Evolutionary conservation across 2,113 vertebrate genomes (phyloP).

Genomic region (Furnarius figulus): DNA sequence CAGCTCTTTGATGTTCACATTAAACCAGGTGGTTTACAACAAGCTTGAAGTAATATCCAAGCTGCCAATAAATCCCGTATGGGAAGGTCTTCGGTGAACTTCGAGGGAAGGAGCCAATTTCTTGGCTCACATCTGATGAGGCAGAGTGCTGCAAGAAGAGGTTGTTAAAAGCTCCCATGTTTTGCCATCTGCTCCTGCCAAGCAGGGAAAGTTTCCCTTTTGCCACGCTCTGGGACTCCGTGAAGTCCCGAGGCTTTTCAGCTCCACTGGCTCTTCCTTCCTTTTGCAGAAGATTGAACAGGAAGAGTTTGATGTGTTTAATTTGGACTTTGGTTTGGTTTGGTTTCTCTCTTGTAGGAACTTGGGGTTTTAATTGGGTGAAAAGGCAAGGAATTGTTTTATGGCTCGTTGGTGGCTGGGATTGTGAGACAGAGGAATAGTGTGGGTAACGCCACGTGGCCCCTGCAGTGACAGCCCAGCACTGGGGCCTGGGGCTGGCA

Average conservation of each 20-base stretch:
- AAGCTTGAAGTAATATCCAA: neutral
- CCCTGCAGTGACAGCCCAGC: constrained; percentile 14
- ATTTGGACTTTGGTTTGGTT: neutral
- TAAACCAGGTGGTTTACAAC: constrained; percentile 41
- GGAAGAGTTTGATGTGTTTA: neutral
- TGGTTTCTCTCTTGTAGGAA: neutral
- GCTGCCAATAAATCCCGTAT: constrained; percentile 23
- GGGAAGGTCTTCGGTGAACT: constrained; percentile 29
- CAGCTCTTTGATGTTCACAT: constrained; percentile 6
- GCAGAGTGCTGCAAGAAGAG: neutral
- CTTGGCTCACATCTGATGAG: neutral
- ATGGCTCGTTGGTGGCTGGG: constrained; percentile 5
- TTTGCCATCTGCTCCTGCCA: neutral
- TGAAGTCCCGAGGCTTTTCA: neutral
- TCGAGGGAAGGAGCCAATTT: neutral
- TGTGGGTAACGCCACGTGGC: neutral
- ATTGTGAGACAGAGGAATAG: neutral
- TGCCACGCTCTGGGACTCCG: neutral
- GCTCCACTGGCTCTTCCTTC: neutral
- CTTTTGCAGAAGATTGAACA: neutral
- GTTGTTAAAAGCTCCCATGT: neutral
- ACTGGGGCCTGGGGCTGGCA: neutral
- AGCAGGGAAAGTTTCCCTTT: neutral
- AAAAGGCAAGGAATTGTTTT: neutral
- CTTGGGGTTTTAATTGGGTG: neutral